A percentile compares a stretch with the other conserved stretches of the same genome.
phyloP scores from a whole-genome alignment of 1,140 invertebrate genomes.

The Belonocnema kinseyi region DNA sequence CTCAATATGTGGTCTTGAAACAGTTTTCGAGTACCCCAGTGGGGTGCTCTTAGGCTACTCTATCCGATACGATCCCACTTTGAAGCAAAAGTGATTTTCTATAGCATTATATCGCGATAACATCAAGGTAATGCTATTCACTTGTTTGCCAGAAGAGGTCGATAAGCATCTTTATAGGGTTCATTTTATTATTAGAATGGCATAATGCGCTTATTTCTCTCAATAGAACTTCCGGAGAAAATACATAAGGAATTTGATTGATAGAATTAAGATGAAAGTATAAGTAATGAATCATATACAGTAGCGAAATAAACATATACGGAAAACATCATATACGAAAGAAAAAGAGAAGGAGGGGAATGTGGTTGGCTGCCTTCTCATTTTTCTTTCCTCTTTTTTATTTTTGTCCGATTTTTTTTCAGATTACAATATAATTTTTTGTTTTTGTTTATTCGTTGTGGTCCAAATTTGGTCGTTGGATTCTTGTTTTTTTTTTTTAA shows the following conservation, averaged over 20 bases:
- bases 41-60: conserved; percentile 47
- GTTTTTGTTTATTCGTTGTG: too few relatives aligned
- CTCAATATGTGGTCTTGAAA: conserved; percentile 58
- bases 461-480: too few relatives aligned
- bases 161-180: conserved; percentile 65
- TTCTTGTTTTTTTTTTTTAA: too few relatives aligned
- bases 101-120: conserved; percentile 60
- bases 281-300: not conserved
- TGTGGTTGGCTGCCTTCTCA: too few relatives aligned
- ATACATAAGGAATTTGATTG: not conserved
- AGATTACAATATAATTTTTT: too few relatives aligned
- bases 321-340: too few relatives aligned
- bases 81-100: conserved; percentile 67
- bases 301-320: too few relatives aligned
- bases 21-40: conserved; percentile 63
- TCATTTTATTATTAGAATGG: conserved; percentile 48
- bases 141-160: conserved; percentile 59
- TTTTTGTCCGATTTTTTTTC: too few relatives aligned
- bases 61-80: conserved; percentile 48
- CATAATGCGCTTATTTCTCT: conserved; percentile 42
- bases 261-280: not conserved
- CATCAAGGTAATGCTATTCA: conserved; percentile 67
- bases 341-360: too few relatives aligned
- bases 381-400: too few relatives aligned
- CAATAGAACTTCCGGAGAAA: not conserved